Conservation (phyloP, 2,888 invertebrate genomes). For the Melikaiella ostensackeni region DNA sequence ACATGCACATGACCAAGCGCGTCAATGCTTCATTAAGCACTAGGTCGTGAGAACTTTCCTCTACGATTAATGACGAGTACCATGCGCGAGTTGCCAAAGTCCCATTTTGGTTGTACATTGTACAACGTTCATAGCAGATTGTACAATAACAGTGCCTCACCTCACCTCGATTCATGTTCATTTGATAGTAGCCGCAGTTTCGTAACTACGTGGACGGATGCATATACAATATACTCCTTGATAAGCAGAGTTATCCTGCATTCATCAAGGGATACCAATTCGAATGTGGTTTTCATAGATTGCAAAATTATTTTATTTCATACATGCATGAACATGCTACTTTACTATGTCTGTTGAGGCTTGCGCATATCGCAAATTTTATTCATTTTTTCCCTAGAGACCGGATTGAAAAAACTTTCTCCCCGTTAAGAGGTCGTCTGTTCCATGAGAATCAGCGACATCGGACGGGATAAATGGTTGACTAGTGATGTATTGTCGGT, state of each 20-base stretch:
- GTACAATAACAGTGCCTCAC: slow-evolving; percentile 1
- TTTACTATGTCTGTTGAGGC: no score
- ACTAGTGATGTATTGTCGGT: no score
- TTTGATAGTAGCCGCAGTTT: slow-evolving; percentile 23
- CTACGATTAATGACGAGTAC: slow-evolving; percentile 33
- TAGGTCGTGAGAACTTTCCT: slow-evolving; percentile 29
- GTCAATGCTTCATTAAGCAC: slow-evolving; percentile 33
- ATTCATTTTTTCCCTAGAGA: no score
- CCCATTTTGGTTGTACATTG: slow-evolving; percentile 20
- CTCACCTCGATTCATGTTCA: slow-evolving; percentile 26
- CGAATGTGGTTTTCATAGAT: slow-evolving; percentile 12
- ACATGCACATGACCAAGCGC: slow-evolving; percentile 45
- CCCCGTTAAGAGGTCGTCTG: no score
- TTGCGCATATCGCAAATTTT: no score
- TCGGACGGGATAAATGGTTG: no score
- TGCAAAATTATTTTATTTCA: slow-evolving; percentile 12
- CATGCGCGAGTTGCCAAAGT: slow-evolving; percentile 27
- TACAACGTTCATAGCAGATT: neutral
- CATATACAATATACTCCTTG: neutral
- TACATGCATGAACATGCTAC: no score
- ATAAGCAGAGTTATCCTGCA: no score
- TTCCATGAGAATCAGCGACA: no score
- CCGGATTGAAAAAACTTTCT: no score
- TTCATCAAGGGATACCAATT: slow-evolving; percentile 28
- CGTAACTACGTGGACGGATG: slow-evolving; percentile 14